phyloP scores from a whole-genome alignment of 1,140 invertebrate species.

The Diuraphis noxia region DNA sequence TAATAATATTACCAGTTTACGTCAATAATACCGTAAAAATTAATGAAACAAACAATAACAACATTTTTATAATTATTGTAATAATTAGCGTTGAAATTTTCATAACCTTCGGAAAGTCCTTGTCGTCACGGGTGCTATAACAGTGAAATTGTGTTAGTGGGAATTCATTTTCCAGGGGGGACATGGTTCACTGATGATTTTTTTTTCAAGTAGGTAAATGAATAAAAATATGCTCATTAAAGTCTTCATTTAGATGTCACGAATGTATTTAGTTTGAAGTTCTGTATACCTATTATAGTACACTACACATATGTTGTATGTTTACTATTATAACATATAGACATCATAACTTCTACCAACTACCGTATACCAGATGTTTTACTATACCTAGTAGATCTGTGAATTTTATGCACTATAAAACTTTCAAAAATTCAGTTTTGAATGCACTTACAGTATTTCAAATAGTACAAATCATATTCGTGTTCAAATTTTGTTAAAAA shows the following conservation, averaged over 20 bases:
- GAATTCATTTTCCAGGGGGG: background rate
- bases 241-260: background rate
- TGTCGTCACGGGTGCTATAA: slow-evolving; percentile 13
- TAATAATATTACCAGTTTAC: background rate
- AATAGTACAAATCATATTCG: background rate
- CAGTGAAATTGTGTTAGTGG: background rate
- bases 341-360: background rate
- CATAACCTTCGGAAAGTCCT: slow-evolving; percentile 24
- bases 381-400: background rate
- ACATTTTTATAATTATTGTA: background rate
- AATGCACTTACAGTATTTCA: background rate
- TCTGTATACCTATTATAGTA: background rate
- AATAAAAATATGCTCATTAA: background rate
- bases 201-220: background rate
- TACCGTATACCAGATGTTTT: background rate
- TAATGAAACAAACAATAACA: background rate
- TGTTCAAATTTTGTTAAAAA: background rate
- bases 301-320: background rate
- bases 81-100: background rate
- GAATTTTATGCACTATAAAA: background rate
- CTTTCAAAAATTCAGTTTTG: background rate
- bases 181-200: slow-evolving; percentile 1
- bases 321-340: background rate
- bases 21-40: background rate
- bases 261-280: background rate